A percentile compares a stretch with the other conserved stretches of the same genome.
phyloP scores from a whole-genome alignment of 2,888 invertebrate genomes.

The Corbicula japonica region DNA sequence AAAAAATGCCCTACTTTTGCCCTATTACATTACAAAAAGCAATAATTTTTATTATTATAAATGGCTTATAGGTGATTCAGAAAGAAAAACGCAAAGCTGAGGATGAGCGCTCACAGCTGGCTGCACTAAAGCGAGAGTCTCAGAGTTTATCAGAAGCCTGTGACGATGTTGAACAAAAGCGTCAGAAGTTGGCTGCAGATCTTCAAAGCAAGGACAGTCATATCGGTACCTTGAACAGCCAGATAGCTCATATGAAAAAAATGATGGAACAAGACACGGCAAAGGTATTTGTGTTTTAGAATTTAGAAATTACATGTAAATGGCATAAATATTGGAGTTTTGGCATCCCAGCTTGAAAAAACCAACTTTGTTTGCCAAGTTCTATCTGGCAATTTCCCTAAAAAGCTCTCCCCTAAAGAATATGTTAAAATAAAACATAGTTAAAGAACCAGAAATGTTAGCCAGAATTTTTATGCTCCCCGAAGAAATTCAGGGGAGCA shows the following conservation, averaged over 20 bases:
- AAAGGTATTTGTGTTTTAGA: neutral
- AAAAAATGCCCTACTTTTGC: too few species aligned
- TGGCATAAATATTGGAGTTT: neutral
- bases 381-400: too few species aligned
- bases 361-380: too few species aligned
- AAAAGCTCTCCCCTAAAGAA: too few species aligned
- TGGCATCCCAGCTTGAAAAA: too few species aligned
- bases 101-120: constrained; percentile 76
- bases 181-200: constrained; percentile 78
- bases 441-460: too few species aligned
- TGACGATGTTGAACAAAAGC: constrained; percentile 77
- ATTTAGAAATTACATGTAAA: neutral
- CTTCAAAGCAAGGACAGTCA: constrained; percentile 78
- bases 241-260: constrained; percentile 74
- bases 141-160: constrained; percentile 78
- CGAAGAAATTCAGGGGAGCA: too few species aligned
- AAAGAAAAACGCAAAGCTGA: constrained; percentile 80
- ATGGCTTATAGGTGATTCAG: constrained; percentile 76
- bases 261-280: constrained; percentile 67
- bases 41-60: too few species aligned
- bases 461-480: too few species aligned
- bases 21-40: too few species aligned
- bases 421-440: too few species aligned
- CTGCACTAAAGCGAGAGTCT: constrained; percentile 76
- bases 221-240: constrained; percentile 74